These are phyloP conservation scores for Salvator merianae DNA, from an alignment of 2,113 vertebrate species.

Conservation along the genomic window DNA sequence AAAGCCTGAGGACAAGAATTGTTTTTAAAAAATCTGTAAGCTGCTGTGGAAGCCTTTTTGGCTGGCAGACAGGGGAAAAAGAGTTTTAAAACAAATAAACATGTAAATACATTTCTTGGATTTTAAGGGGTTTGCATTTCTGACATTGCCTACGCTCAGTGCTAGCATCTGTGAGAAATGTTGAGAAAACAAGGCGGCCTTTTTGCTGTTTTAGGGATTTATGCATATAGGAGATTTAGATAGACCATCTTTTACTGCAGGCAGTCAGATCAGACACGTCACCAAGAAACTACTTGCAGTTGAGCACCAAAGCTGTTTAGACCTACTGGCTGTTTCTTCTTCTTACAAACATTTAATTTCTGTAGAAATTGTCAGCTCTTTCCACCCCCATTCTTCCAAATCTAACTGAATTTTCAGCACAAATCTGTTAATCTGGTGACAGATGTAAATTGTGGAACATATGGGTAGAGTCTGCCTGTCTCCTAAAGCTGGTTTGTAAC, in stretches of 20 bases:
- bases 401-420: slow-evolving; percentile 42
- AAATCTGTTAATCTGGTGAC: slow-evolving; percentile 68
- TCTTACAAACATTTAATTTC: slow-evolving; percentile 52
- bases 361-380: slow-evolving; percentile 38
- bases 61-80: not conserved
- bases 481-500: slow-evolving; percentile 36
- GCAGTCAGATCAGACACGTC: slow-evolving; percentile 49
- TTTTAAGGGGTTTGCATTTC: not conserved
- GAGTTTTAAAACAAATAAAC: not conserved
- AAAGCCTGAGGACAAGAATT: not conserved
- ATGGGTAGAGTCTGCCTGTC: slow-evolving; percentile 42
- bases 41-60: not conserved
- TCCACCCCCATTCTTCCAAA: not conserved
- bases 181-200: slow-evolving; percentile 11
- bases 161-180: slow-evolving; percentile 17
- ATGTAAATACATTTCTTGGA: not conserved
- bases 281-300: slow-evolving; percentile 43
- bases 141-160: slow-evolving; percentile 25
- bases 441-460: slow-evolving; percentile 61
- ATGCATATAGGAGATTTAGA: slow-evolving; percentile 45
- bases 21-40: not conserved
- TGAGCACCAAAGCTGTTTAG: slow-evolving; percentile 49
- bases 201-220: slow-evolving; percentile 15
- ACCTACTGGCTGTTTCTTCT: slow-evolving; percentile 30
- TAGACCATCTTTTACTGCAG: slow-evolving; percentile 36